phyloP scores from a whole-genome alignment of 1,140 invertebrate genomes.

The Microplitis mediator region DNA sequence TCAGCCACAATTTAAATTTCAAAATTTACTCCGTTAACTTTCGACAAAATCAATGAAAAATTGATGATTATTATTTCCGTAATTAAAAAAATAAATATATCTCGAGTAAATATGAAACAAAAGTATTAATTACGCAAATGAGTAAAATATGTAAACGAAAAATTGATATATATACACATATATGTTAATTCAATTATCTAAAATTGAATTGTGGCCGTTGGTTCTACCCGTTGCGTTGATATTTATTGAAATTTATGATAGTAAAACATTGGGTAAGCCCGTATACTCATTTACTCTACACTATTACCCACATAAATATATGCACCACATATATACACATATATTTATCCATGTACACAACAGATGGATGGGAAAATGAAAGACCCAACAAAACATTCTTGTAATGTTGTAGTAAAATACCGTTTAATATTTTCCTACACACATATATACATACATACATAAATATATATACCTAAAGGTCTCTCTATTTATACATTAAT shows the following conservation, averaged over 20 bases:
- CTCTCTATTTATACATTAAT: too few relatives aligned
- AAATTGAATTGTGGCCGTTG: conserved; percentile 25
- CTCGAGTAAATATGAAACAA: neutral
- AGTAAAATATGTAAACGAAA: conserved; percentile 2
- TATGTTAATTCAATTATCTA: conserved; percentile 27
- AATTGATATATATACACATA: conserved; percentile 20
- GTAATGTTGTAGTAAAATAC: neutral
- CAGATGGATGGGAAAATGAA: conserved; percentile 14
- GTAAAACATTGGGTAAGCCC: neutral
- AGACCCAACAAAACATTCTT: neutral
- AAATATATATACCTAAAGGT: too few relatives aligned
- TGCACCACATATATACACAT: too few relatives aligned
- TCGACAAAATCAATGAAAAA: neutral
- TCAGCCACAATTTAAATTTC: too few relatives aligned
- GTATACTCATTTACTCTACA: neutral
- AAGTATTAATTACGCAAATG: conserved; percentile 15
- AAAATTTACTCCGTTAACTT: too few relatives aligned
- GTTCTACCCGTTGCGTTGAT: conserved; percentile 9
- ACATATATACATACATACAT: too few relatives aligned
- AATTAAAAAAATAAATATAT: neutral
- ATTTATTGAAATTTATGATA: conserved; percentile 29
- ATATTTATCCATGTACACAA: neutral
- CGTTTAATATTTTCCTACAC: too few relatives aligned
- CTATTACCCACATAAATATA: neutral
- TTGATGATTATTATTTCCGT: neutral